A percentile compares a stretch with the other conserved stretches of the same genome.
Evolutionary conservation across 2,113 vertebrate species (phyloP).

Genomic region (Morphnarchus princeps): DNA sequence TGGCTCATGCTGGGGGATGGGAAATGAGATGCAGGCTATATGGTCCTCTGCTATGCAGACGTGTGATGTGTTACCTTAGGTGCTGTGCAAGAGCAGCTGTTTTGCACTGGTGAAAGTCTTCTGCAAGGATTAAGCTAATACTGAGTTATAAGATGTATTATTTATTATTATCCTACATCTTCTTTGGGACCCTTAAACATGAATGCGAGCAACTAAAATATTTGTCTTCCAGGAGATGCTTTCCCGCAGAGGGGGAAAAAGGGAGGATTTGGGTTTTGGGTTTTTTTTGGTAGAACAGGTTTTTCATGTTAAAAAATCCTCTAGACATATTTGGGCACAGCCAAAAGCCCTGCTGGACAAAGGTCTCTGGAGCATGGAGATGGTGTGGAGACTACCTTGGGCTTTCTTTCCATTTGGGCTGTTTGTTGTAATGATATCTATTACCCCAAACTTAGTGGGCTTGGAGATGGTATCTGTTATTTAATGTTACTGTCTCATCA

Average conservation of each 20-base stretch:
- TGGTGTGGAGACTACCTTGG: not conserved
- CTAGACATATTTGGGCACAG: not conserved
- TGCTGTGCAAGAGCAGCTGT: not conserved
- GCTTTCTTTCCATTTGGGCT: not conserved
- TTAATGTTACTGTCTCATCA: not conserved
- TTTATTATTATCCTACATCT: not conserved
- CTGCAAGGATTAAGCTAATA: not conserved
- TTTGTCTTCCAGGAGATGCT: not conserved
- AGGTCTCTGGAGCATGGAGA: not conserved
- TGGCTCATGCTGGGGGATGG: not conserved
- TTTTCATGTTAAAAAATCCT: not conserved
- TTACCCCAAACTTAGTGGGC: not conserved
- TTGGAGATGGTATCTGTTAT: not conserved
- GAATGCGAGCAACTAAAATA: not conserved
- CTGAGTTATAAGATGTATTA: not conserved
- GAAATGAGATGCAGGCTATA: not conserved
- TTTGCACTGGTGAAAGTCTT: not conserved
- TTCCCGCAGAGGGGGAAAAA: fast-evolving
- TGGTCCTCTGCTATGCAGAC: not conserved
- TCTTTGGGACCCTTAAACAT: not conserved
- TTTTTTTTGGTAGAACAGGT: not conserved
- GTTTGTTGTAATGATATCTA: fast-evolving
- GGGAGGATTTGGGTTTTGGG: not conserved
- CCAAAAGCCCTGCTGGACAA: not conserved
- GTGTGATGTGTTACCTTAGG: not conserved